phyloP scores from a whole-genome alignment of 2,113 vertebrate genomes.

The Dicaeum eximium region DNA sequence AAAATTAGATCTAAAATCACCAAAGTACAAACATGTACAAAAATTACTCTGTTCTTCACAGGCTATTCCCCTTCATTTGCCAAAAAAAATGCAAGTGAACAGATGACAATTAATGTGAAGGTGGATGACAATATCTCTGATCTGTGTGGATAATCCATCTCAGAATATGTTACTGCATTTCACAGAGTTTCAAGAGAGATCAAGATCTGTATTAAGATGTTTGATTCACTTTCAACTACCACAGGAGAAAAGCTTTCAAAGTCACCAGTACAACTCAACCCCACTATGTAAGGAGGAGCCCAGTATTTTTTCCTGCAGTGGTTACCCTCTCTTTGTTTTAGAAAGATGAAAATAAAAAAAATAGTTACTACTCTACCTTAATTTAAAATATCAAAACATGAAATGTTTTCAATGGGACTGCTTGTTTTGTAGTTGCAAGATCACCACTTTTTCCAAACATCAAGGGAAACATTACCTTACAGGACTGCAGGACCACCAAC shows the following conservation, averaged over 20 bases:
- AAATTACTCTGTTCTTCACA: neutral
- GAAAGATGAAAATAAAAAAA: neutral
- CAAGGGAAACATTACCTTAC: neutral
- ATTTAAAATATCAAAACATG: neutral
- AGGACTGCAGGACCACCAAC: neutral
- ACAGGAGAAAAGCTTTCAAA: neutral
- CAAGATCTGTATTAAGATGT: neutral
- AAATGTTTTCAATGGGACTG: neutral
- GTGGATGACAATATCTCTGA: neutral
- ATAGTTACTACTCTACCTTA: neutral
- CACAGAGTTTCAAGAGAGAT: neutral
- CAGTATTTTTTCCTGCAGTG: neutral
- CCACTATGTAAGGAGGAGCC: neutral
- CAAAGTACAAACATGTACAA: neutral
- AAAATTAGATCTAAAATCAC: neutral
- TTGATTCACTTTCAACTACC: neutral
- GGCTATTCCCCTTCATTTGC: neutral
- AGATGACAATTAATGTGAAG: neutral
- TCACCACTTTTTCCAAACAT: neutral
- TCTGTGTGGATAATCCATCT: neutral
- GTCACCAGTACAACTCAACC: neutral
- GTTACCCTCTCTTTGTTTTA: neutral
- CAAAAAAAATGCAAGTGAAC: constrained; percentile 1
- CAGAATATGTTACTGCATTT: neutral
- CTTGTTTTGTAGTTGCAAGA: neutral